Evolutionary conservation across 2,888 invertebrate genomes (phyloP).

Genomic region (Allolobophora icterica): DNA sequence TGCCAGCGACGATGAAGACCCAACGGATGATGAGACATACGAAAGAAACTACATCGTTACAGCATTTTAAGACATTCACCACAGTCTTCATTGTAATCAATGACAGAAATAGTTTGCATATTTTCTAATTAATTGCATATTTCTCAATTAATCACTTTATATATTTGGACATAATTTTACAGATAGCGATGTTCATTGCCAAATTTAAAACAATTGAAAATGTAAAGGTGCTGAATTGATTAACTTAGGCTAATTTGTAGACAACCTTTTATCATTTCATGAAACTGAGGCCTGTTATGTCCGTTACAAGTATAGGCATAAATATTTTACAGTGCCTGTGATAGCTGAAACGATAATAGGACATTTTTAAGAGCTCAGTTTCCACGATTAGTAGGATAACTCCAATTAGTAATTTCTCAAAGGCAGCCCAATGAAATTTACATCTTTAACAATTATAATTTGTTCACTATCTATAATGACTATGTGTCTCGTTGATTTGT

Average conservation of each 20-base stretch:
- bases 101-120: background rate
- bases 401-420: no score
- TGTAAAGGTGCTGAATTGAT: background rate
- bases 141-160: background rate
- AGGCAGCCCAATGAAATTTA: no score
- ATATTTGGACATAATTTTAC: background rate
- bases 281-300: background rate
- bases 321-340: no score
- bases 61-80: background rate
- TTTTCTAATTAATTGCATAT: background rate
- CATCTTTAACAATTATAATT: no score
- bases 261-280: no score
- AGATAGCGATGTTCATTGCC: background rate
- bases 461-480: no score
- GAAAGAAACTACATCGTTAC: conserved; percentile 23
- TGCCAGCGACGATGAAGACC: background rate
- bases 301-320: background rate
- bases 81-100: background rate
- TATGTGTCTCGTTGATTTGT: no score
- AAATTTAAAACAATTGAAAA: background rate
- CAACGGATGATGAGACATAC: background rate
- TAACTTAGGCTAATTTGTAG: background rate
- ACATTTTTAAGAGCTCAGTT: no score
- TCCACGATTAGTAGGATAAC: no score
- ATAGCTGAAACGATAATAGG: no score